phyloP scores from a whole-genome alignment of 1,140 invertebrate species.

The Homarus americanus region DNA sequence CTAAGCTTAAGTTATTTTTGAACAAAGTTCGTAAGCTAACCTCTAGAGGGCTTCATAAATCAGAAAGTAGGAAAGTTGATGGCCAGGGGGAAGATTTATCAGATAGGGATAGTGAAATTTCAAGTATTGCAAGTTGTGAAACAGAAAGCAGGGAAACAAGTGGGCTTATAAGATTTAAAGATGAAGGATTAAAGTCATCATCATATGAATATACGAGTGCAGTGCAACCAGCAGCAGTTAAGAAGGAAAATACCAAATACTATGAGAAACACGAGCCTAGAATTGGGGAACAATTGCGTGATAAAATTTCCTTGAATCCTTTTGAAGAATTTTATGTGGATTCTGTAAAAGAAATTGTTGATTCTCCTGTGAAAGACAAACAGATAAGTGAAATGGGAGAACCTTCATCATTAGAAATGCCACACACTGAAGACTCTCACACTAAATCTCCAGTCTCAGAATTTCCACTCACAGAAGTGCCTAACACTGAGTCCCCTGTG shows the following conservation, averaged over 20 bases:
- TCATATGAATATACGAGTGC: not conserved
- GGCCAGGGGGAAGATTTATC: constrained; percentile 26
- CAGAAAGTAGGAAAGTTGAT: constrained; percentile 41
- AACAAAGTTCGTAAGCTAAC: constrained; percentile 55
- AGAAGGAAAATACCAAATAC: not conserved
- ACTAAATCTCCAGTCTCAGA: not conserved
- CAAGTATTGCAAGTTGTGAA: not conserved
- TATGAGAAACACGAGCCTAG: not conserved
- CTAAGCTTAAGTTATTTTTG: constrained; percentile 65
- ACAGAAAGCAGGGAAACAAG: constrained; percentile 3
- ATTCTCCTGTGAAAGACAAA: not conserved
- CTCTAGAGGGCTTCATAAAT: constrained; percentile 35
- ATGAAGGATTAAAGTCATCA: constrained; percentile 14
- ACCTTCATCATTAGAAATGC: not conserved
- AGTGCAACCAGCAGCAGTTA: not conserved
- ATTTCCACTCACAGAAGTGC: not conserved
- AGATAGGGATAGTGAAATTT: constrained; percentile 24
- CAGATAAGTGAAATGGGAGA: not conserved
- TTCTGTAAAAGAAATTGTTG: not conserved
- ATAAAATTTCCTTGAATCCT: not conserved
- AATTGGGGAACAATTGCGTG: not conserved
- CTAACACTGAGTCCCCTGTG: not conserved
- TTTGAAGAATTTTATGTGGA: not conserved
- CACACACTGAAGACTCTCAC: not conserved
- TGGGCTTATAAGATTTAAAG: not conserved